Percentiles rank a stretch among this genome's conserved stretches.
These are phyloP conservation scores for Megaleporinus macrocephalus DNA, from an alignment of 2,113 vertebrate species.

Conservation along the genomic window DNA sequence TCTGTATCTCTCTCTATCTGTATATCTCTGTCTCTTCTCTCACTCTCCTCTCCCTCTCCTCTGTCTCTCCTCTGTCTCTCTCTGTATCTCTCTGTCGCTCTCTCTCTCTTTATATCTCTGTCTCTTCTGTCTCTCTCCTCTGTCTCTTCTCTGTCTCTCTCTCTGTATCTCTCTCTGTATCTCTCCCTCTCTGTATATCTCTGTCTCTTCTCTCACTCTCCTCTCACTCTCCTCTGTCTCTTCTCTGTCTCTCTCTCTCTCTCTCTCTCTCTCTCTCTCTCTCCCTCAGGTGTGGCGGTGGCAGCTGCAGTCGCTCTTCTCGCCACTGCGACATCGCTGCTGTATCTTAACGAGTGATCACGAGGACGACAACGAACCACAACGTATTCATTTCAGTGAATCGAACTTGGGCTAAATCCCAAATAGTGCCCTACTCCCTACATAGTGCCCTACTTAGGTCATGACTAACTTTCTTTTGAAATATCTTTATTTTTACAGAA, in stretches of 20 bases:
- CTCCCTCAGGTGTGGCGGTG: slow-evolving; percentile 69
- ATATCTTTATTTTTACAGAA: too few relatives aligned
- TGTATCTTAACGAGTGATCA: slow-evolving; percentile 69
- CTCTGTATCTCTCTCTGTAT: too few relatives aligned
- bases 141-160: background rate
- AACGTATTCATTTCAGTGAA: background rate
- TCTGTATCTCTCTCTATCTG: too few relatives aligned
- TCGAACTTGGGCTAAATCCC: background rate
- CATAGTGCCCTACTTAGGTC: too few relatives aligned
- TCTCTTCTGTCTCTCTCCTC: background rate
- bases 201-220: background rate
- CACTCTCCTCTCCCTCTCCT: too few relatives aligned
- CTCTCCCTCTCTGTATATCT: background rate
- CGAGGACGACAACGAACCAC: slow-evolving; percentile 17
- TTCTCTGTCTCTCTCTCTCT: slow-evolving; percentile 7
- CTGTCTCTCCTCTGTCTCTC: background rate
- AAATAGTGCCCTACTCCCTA: too few relatives aligned
- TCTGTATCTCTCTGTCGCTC: too few relatives aligned
- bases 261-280: background rate
- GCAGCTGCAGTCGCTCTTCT: slow-evolving; percentile 68
- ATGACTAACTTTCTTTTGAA: too few relatives aligned
- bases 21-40: too few relatives aligned
- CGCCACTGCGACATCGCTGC: slow-evolving; percentile 69
- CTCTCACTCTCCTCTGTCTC: background rate
- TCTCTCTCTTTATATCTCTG: background rate